A percentile compares a stretch with the other conserved stretches of the same genome.
Evolutionary conservation across 2,888 invertebrate species (phyloP).

Genomic region (Torymus auratus): DNA sequence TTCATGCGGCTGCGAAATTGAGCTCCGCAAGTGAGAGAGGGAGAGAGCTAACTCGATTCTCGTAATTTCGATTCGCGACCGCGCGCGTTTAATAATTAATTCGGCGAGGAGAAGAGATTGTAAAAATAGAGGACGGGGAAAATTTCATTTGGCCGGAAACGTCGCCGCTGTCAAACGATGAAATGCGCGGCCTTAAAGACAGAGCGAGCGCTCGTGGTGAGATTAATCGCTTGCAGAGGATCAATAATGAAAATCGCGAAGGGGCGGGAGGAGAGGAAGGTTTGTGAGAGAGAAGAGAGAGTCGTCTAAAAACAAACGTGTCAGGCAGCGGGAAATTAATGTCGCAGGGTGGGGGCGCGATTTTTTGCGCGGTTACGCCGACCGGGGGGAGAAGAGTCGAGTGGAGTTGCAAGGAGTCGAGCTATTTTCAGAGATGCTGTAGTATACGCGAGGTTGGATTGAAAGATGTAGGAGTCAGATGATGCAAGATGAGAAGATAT

Average conservation of each 20-base stretch:
- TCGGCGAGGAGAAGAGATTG: too few relatives aligned
- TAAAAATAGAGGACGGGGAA: slow-evolving; percentile 27
- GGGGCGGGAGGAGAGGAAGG: not conserved
- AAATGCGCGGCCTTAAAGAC: slow-evolving; percentile 26
- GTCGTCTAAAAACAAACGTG: slow-evolving; percentile 41
- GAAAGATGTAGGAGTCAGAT: too few relatives aligned
- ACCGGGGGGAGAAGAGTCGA: too few relatives aligned
- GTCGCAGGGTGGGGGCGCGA: not conserved
- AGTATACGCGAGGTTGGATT: too few relatives aligned
- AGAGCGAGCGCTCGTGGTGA: not conserved
- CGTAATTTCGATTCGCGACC: slow-evolving; percentile 10
- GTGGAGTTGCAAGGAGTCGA: too few relatives aligned
- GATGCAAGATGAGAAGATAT: too few relatives aligned
- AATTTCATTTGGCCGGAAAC: slow-evolving; percentile 47
- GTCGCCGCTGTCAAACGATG: slow-evolving; percentile 26
- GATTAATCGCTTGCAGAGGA: slow-evolving; percentile 47
- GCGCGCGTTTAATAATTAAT: slow-evolving; percentile 23
- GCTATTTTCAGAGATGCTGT: too few relatives aligned
- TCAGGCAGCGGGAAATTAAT: slow-evolving; percentile 31
- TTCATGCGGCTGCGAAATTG: not conserved
- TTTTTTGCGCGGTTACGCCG: not conserved
- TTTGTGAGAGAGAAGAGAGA: not conserved
- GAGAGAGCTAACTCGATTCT: slow-evolving; percentile 9
- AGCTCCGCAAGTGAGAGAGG: not conserved
- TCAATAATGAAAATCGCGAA: slow-evolving; percentile 45